Evolutionary conservation across 2,113 vertebrate genomes (phyloP).

Genomic region (Dicerorhinus sumatrensis): DNA sequence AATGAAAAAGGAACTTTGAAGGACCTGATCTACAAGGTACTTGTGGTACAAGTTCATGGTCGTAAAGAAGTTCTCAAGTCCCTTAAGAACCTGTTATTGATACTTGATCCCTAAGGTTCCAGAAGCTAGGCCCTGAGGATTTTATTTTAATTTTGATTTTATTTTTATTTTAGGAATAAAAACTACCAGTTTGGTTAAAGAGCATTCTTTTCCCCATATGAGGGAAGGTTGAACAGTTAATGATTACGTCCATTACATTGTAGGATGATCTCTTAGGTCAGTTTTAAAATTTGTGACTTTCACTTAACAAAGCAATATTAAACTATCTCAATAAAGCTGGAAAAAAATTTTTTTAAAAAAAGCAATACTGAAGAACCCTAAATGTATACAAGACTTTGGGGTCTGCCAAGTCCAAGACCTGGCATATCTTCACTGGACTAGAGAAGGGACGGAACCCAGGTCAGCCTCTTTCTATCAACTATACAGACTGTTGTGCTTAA

Average conservation of each 20-base stretch:
- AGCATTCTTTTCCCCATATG: not conserved
- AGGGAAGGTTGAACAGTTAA: not conserved
- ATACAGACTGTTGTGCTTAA: not conserved
- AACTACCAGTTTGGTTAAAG: slow-evolving; percentile 23
- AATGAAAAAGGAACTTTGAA: slow-evolving; percentile 96
- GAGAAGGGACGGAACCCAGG: not conserved
- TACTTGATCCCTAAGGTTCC: not conserved
- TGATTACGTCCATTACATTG: not conserved
- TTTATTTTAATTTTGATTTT: slow-evolving; percentile 22
- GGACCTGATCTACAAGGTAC: slow-evolving; percentile 98
- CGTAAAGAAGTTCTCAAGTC: not conserved
- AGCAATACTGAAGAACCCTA: not conserved
- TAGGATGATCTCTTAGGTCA: not conserved
- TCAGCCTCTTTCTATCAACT: not conserved
- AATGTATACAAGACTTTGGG: not conserved
- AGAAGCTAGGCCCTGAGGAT: not conserved
- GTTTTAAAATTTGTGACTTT: slow-evolving; percentile 33
- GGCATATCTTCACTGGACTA: not conserved
- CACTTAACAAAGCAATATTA: not conserved
- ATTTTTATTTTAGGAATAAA: slow-evolving; percentile 43
- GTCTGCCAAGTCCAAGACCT: not conserved
- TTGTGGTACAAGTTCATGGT: not conserved
- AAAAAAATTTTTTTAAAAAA: not conserved
- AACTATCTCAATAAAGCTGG: slow-evolving; percentile 5
- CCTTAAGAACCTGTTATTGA: not conserved